Percentiles rank a stretch among this genome's conserved stretches.
Evolutionary conservation across 2,797 vertebrate species (phyloP).

Genomic region (Ctenopoma multispine): DNA sequence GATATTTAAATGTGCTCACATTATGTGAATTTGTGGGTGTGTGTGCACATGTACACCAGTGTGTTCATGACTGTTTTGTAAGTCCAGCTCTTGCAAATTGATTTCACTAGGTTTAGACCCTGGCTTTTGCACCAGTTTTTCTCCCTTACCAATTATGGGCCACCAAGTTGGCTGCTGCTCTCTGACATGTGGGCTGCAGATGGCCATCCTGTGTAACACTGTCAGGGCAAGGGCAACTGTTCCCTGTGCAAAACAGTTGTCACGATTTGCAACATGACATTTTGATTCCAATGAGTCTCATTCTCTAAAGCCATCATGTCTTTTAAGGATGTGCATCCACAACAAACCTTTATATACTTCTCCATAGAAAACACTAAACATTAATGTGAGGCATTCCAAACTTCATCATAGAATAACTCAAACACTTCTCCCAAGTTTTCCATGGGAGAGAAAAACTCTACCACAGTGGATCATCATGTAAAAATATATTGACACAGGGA

Average conservation of each 20-base stretch:
- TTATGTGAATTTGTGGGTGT: conserved; percentile 11
- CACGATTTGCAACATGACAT: conserved; percentile 62
- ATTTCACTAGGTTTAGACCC: conserved; percentile 58
- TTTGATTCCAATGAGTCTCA: conserved; percentile 55
- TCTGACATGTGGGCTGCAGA: conserved; percentile 75
- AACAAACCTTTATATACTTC: conserved; percentile 19
- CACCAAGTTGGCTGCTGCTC: conserved; percentile 68
- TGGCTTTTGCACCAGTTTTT: conserved; percentile 29
- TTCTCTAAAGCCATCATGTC: conserved; percentile 37
- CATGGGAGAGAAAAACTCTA: background rate
- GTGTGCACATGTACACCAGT: conserved; percentile 24
- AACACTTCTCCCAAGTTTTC: background rate
- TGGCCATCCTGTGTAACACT: conserved; percentile 55
- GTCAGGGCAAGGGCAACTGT: conserved; percentile 67
- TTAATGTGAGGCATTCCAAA: conserved; percentile 3
- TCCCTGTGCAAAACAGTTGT: conserved; percentile 62
- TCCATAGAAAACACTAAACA: conserved; percentile 18
- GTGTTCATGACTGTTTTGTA: conserved; percentile 41
- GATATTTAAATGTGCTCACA: conserved; percentile 38
- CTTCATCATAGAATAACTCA: background rate
- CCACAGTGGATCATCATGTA: background rate
- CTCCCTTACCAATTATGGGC: conserved; percentile 64
- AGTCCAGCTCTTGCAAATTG: conserved; percentile 61
- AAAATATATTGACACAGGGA: conserved; percentile 29
- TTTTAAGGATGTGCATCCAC: conserved; percentile 14